Percentiles rank a stretch among this genome's conserved stretches.
Conservation (phyloP, 2,113 vertebrate genomes). For the Myotis davidii region DNA sequence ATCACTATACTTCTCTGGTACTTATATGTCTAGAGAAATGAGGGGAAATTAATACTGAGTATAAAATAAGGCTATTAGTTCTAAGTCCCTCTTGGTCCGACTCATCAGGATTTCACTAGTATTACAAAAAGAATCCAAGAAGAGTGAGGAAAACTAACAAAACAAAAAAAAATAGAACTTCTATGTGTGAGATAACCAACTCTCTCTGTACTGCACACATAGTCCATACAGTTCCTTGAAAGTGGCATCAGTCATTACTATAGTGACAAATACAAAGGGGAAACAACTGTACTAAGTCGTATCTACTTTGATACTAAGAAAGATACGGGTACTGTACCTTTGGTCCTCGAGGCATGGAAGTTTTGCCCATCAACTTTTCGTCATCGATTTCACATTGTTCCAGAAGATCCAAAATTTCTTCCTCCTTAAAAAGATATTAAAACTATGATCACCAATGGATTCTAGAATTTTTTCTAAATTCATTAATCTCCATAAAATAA, state of each 20-base stretch:
- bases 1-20: not conserved
- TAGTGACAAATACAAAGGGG: not conserved
- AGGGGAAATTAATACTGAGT: not conserved
- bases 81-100: not conserved
- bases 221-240: not conserved
- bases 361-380: constrained; percentile 96
- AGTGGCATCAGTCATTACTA: not conserved
- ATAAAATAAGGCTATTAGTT: not conserved
- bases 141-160: not conserved
- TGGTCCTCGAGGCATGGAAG: constrained; percentile 89
- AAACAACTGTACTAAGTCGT: not conserved
- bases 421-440: constrained; percentile 88
- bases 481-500: not conserved
- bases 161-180: not conserved
- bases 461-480: constrained; percentile 25
- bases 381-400: constrained; percentile 98
- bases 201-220: not conserved
- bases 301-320: not conserved
- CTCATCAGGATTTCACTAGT: not conserved
- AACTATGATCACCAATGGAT: not conserved
- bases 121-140: not conserved
- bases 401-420: constrained; percentile 97
- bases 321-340: constrained; percentile 80
- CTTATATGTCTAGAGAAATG: not conserved
- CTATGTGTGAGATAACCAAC: not conserved